phyloP scores from a whole-genome alignment of 2,113 vertebrate species.

The Oceanites oceanicus region DNA sequence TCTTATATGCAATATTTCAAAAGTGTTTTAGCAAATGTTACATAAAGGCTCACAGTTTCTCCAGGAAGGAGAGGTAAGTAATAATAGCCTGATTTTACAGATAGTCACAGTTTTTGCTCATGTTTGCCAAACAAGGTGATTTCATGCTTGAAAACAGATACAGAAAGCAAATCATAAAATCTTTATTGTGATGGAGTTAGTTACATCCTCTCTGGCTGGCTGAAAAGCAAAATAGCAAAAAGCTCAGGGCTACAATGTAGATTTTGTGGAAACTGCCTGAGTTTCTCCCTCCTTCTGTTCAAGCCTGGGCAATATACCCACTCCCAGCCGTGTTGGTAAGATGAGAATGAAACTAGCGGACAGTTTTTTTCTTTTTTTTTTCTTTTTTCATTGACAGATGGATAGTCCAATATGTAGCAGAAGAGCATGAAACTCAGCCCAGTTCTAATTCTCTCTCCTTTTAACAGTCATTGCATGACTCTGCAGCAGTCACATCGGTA shows the following conservation, averaged over 20 bases:
- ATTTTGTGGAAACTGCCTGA: background rate
- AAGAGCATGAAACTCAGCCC: background rate
- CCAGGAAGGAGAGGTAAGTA: background rate
- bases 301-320: background rate
- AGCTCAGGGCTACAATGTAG: background rate
- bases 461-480: background rate
- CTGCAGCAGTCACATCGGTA: background rate
- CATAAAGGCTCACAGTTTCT: background rate
- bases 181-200: background rate
- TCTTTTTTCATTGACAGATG: background rate
- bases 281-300: background rate
- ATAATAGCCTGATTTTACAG: background rate
- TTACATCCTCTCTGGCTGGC: background rate
- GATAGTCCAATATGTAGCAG: background rate
- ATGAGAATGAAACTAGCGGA: background rate
- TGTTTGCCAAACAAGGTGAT: background rate
- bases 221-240: background rate
- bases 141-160: background rate
- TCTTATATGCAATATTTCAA: background rate
- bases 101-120: background rate
- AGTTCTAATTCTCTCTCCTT: background rate
- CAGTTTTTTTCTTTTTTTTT: background rate
- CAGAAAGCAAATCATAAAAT: background rate
- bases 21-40: background rate
- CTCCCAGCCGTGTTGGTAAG: background rate